A percentile compares a stretch with the other conserved stretches of the same genome.
phyloP scores from a whole-genome alignment of 2,888 invertebrate genomes.

The Apodemia mormo region DNA sequence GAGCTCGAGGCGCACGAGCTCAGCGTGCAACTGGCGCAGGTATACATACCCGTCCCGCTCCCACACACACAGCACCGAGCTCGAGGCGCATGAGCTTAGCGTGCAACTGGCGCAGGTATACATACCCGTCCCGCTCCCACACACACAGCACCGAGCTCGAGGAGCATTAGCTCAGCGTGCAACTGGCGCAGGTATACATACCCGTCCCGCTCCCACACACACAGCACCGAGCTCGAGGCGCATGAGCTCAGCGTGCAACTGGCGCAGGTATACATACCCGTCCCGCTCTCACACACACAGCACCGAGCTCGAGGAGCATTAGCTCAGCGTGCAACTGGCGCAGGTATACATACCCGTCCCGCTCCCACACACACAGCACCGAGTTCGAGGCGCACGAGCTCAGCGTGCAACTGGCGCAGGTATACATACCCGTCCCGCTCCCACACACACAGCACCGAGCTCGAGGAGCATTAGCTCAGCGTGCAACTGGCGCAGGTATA shows the following conservation, averaged over 20 bases:
- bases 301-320: constrained; percentile 56
- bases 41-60: constrained; percentile 36
- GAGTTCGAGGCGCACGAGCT: constrained; percentile 67
- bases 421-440: not conserved
- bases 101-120: constrained; percentile 55
- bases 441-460: constrained; percentile 68
- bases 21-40: constrained; percentile 79
- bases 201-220: not conserved
- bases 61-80: constrained; percentile 38
- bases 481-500: constrained; percentile 78
- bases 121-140: not conserved
- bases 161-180: constrained; percentile 79
- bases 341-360: not conserved
- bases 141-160: constrained; percentile 38
- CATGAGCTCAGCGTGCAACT: constrained; percentile 83
- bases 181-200: constrained; percentile 44
- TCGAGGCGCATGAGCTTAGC: constrained; percentile 74
- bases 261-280: constrained; percentile 63
- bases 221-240: constrained; percentile 84
- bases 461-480: constrained; percentile 86
- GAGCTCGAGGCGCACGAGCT: constrained; percentile 88
- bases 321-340: constrained; percentile 77
- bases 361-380: constrained; percentile 38
- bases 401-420: constrained; percentile 64
- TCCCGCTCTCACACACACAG: not conserved